Base-by-base conservation (phyloP, 2,113 vertebrate species). In the Platichthys stellatus region DNA sequence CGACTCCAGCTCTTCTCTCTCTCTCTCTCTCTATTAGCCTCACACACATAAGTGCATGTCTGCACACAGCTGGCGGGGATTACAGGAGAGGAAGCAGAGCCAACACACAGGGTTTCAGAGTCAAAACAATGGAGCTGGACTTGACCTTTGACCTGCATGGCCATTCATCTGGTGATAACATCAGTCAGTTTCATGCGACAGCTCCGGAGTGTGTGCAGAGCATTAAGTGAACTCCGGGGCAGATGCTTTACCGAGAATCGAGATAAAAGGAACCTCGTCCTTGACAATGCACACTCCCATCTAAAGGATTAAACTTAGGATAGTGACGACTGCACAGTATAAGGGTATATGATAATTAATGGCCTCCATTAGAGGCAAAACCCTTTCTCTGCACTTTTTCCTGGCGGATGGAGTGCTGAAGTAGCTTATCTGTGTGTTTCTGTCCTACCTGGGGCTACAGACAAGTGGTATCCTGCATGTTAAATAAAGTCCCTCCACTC, bases 131-230 rank as follows among this genome's bases (percentile, higher is more conserved):
- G 20, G 84, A 74, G 81, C 80, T 85, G 83, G 80, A 89, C 86
- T 91, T 93, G 91, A 92, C 86, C 85, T 88, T 63, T 89, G 83
- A 90, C 90, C 90, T 67, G 61, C 26, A 15, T 68, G 85, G 77
- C 78, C 79, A 89, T 91, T 92, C 86, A 88, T 92, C 87, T 91
- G 81, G 70, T 88, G 86, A 93, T 91, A 92, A 86, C 67, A 90
- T 90, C 87, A 82, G 75, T 64, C 73, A 61, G 77, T 72, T 79
- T 65, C 71, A 70, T 59, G 28, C 53, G 65, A 82, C 53, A 63
- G 72, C 65, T 62, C 84, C 81, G 38, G 63, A 78, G 76, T 62
- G 71, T 69, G 83, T 66, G 66, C 74, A 85, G 60, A 74, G 84
- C 76, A 85, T 81, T 82, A 81, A 61, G 61, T 73, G 74, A 40